phyloP scores from a whole-genome alignment of 2,888 invertebrate species.

The Platynereis dumerilii region DNA sequence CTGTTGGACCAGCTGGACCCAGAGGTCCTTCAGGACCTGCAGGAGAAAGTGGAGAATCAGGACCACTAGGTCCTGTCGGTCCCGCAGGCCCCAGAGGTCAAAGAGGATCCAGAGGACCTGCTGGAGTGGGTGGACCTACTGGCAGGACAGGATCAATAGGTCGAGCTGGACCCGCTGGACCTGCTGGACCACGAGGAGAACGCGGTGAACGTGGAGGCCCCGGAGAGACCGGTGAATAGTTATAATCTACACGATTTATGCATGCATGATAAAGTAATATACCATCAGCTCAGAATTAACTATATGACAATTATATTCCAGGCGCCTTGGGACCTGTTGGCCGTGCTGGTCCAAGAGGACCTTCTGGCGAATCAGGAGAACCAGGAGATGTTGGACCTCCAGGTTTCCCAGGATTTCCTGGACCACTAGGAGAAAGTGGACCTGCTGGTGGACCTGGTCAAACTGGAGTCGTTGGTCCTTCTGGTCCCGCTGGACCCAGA shows the following conservation, averaged over 20 bases:
- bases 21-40: conserved; percentile 22
- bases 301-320: too few species aligned
- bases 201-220: conserved; percentile 12
- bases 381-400: neutral
- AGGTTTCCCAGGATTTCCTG: conserved; percentile 6
- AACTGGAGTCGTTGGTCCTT: neutral
- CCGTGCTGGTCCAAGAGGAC: conserved; percentile 9
- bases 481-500: conserved; percentile 6
- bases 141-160: conserved; percentile 32
- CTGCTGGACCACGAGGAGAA: conserved; percentile 11
- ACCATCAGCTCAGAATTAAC: too few species aligned
- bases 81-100: conserved; percentile 23
- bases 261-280: too few species aligned
- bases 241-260: too few species aligned
- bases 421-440: conserved; percentile 3
- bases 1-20: conserved; percentile 16
- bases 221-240: neutral
- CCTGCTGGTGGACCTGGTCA: conserved; percentile 7
- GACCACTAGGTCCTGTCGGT: conserved; percentile 28
- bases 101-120: conserved; percentile 20
- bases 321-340: conserved; percentile 10
- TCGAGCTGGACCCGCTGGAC: conserved; percentile 25
- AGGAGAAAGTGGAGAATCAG: conserved; percentile 17
- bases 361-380: conserved; percentile 5
- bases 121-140: conserved; percentile 26